Percentiles rank a stretch among this genome's conserved stretches.
These are phyloP conservation scores for Dynastes grantii DNA, from an alignment of 2,888 invertebrate genomes.

Conservation along the genomic window DNA sequence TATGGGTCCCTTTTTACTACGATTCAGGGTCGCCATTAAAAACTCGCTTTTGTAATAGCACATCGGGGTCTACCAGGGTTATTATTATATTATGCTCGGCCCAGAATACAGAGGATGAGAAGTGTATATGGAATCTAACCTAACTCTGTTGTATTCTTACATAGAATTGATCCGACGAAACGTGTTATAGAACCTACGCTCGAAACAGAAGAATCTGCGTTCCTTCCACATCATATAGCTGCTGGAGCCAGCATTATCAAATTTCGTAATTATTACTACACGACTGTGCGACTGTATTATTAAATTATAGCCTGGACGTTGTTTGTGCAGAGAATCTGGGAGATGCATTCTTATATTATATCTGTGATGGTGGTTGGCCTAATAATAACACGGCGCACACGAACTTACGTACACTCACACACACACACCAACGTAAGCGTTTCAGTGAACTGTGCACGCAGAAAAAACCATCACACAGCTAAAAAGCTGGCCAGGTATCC, in stretches of 20 bases:
- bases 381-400: constrained; percentile 33
- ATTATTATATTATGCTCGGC: constrained; percentile 63
- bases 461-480: constrained; percentile 21
- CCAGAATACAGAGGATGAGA: constrained; percentile 15
- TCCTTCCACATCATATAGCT: not conserved
- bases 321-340: not conserved
- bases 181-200: not conserved
- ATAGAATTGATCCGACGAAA: constrained; percentile 25
- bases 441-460: constrained; percentile 28
- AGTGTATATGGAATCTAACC: constrained; percentile 32
- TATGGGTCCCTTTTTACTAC: constrained; percentile 60
- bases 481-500: constrained; percentile 54
- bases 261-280: constrained; percentile 46
- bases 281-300: constrained; percentile 34
- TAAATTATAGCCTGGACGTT: constrained; percentile 47
- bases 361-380: not conserved
- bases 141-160: not conserved
- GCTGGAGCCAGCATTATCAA: constrained; percentile 29
- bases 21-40: constrained; percentile 70
- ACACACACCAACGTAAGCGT: constrained; percentile 11
- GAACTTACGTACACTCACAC: not conserved
- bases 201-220: constrained; percentile 2
- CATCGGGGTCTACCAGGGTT: constrained; percentile 62
- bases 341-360: constrained; percentile 39
- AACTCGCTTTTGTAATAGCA: constrained; percentile 67